A percentile compares a stretch with the other conserved stretches of the same genome.
phyloP scores from a whole-genome alignment of 2,113 vertebrate species.

The Macroglossus sobrinus region DNA sequence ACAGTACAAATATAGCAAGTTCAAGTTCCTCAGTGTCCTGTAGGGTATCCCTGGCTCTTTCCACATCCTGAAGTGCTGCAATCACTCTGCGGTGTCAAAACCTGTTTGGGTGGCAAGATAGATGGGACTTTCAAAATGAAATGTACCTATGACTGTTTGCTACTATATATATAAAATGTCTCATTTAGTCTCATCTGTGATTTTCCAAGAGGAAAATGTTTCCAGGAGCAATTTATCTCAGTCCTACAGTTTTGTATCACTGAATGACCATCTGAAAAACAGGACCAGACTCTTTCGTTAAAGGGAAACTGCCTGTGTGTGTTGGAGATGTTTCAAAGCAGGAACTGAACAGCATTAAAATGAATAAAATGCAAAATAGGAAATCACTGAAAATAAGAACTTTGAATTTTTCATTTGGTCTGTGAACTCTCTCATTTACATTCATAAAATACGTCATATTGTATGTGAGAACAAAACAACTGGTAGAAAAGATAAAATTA shows the following conservation, averaged over 20 bases:
- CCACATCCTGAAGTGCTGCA: slow-evolving; percentile 71
- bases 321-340: not conserved
- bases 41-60: slow-evolving; percentile 73
- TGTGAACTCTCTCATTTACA: not conserved
- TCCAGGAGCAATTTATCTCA: slow-evolving; percentile 84
- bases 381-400: not conserved
- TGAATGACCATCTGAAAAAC: slow-evolving; percentile 80
- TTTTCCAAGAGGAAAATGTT: slow-evolving; percentile 87
- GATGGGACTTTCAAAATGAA: slow-evolving; percentile 89
- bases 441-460: not conserved
- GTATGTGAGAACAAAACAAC: not conserved
- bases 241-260: slow-evolving; percentile 78
- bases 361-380: not conserved
- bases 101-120: slow-evolving; percentile 84
- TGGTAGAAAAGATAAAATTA: slow-evolving; percentile 19
- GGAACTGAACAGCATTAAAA: slow-evolving; percentile 15
- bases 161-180: slow-evolving; percentile 88
- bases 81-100: slow-evolving; percentile 82
- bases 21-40: slow-evolving; percentile 40
- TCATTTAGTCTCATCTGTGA: slow-evolving; percentile 89
- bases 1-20: slow-evolving; percentile 50
- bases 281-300: slow-evolving; percentile 72
- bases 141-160: slow-evolving; percentile 87
- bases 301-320: slow-evolving; percentile 57
- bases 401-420: not conserved